Evolutionary conservation across 2,888 invertebrate genomes (phyloP), one percentile per base, ranked within the genome.

Genomic region (Noctuana brunneofusca): DNA sequence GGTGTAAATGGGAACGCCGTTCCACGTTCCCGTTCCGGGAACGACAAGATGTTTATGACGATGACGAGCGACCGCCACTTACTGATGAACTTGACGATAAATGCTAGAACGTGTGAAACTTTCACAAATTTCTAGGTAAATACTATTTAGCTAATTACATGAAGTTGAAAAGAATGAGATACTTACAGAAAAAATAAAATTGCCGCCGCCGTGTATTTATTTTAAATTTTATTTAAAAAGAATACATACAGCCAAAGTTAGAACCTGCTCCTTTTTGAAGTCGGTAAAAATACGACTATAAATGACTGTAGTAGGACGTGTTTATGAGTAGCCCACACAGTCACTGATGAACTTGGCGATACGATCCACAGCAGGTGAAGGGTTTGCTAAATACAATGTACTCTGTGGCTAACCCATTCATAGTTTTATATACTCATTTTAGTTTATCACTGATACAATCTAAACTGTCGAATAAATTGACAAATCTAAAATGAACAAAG

Each of bases 21-120:
- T n/a, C n/a, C n/a, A n/a, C n/a, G n/a, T n/a, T n/a, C n/a, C n/a
- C n/a, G n/a, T n/a, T n/a, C n/a, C n/a, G n/a, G n/a, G n/a, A 16
- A 16, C 12, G 32, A 76, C 74, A 75, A n/a, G 8, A 11, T 81
- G 79, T 80, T 79, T 78, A 79, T 79, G 74, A 75, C 64, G 73
- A 70, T 67, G 69, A 64, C 62, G 70, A 32, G n/a, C 70, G 38
- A 63, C 64, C 52, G 32, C 14, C 67, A 69, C 79, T 81, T 78
- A 79, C 79, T 78, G 85, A 83, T 83, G 73, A 73, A 76, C 75
- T 78, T 75, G 69, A 67, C 69, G 82, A 81, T 82, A 83, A 69
- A 48, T 20, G 20, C 66, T 67, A 71, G 71, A 27, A 12, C 76
- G 73, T 79, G 75, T 75, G 75, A 64, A 73, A 53, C 64, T 66